A percentile compares a stretch with the other conserved stretches of the same genome.
phyloP scores from a whole-genome alignment of 2,797 vertebrate genomes.

The Oryzias sinensis region DNA sequence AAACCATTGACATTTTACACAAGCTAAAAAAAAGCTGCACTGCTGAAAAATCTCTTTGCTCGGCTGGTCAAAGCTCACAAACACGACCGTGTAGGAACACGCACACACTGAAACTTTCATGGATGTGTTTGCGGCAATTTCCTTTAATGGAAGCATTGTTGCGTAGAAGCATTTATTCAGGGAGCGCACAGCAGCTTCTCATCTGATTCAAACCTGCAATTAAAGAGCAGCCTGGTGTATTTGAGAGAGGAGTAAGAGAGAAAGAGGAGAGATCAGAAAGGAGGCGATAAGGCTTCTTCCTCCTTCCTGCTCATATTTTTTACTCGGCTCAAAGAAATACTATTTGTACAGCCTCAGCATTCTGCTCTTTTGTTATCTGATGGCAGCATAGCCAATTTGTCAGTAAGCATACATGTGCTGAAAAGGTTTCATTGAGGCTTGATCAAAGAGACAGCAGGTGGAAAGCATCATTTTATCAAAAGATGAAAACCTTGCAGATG shows the following conservation, averaged over 20 bases:
- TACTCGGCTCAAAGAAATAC: conserved; percentile 7
- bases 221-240: conserved; percentile 51
- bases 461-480: conserved; percentile 19
- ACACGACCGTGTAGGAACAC: background rate
- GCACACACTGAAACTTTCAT: conserved; percentile 10
- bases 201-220: conserved; percentile 60
- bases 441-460: conserved; percentile 32
- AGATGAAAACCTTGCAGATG: conserved; percentile 12
- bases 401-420: conserved; percentile 7
- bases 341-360: conserved; percentile 5
- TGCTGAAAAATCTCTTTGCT: background rate
- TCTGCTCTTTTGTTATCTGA: conserved; percentile 31
- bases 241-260: background rate
- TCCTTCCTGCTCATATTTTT: conserved; percentile 7
- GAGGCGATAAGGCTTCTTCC: conserved; percentile 22
- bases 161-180: conserved; percentile 49
- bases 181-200: conserved; percentile 43
- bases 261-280: conserved; percentile 11
- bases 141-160: conserved; percentile 53
- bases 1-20: conserved; percentile 15
- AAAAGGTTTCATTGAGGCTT: conserved; percentile 24
- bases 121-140: conserved; percentile 26
- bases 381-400: conserved; percentile 26
- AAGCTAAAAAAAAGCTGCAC: background rate
- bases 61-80: conserved; percentile 5